A percentile compares a stretch with the other conserved stretches of the same genome.
phyloP scores from a whole-genome alignment of 2,113 vertebrate species.

The Oncorhynchus nerka region DNA sequence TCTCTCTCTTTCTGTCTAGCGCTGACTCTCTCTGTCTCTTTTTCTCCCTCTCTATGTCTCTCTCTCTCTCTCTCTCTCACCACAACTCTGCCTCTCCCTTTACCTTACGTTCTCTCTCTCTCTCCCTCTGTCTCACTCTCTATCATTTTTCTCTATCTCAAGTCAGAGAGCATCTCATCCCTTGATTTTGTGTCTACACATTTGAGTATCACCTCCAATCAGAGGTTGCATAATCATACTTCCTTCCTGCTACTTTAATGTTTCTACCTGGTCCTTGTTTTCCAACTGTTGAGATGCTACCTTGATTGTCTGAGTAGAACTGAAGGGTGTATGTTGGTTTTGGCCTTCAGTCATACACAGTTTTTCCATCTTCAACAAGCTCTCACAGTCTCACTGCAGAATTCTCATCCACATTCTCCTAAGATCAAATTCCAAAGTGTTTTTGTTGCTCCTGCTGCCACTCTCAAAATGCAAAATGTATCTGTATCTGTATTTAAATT shows the following conservation, averaged over 20 bases:
- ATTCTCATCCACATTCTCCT: too few species aligned
- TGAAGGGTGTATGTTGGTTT: neutral
- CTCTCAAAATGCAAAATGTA: too few species aligned
- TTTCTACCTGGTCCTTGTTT: neutral
- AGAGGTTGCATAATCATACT: neutral
- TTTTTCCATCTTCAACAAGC: too few species aligned
- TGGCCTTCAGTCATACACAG: too few species aligned
- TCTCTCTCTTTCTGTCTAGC: neutral
- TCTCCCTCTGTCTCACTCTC: slow-evolving; percentile 1
- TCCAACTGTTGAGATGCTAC: neutral
- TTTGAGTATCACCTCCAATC: neutral
- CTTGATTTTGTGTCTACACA: neutral
- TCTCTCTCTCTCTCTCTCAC: neutral
- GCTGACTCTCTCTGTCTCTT: neutral
- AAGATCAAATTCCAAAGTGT: too few species aligned
- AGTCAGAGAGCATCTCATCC: neutral
- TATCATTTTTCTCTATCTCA: neutral
- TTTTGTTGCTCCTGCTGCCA: too few species aligned
- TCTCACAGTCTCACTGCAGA: too few species aligned
- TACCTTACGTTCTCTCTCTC: slow-evolving; percentile 4
- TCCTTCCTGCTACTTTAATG: neutral
- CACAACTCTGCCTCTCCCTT: slow-evolving; percentile 19
- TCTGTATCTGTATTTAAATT: too few species aligned
- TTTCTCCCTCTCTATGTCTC: neutral
- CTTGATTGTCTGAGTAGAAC: slow-evolving; percentile 8